Base-by-base conservation (phyloP, 2,888 invertebrate species). In the Exocentrus adspersus region DNA sequence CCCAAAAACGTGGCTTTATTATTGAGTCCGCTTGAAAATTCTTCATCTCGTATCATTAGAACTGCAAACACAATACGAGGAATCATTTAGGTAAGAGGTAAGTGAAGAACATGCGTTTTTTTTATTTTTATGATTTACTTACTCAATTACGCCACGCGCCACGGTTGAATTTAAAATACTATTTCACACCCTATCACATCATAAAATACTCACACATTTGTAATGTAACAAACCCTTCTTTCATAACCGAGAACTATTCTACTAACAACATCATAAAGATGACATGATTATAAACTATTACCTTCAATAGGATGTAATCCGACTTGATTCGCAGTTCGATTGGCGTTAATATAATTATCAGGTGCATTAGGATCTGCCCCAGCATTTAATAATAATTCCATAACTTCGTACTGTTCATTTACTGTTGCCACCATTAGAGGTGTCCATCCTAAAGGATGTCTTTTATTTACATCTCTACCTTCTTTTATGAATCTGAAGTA, bases 361-460 rank as follows among this genome's bases (percentile, higher is more conserved):
- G 86, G 88, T 28, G 88, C 76, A 82, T 95, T 91, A 1, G 91
- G 88, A 78, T 93, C 89, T 20, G 94, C 94, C n/a, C 94, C 94
- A 57, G 87, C 85, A n/a, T 87, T 84, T 58, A 92, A 79, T 64
- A 93, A 82, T 69, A 87, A 84, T 73, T 84, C 84, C 19, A 91
- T 86, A 61, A 86, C 86, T 14, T 86, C 86, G 12, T 84, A 74
- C 77, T 88, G 88, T 67, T 90, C 90, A 83, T 93, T 94, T 32
- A 94, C 90, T 7, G 92, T 91, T 30, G 95, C 95, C 51, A 90
- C 88, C 84, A 94, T 94, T 28, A 96, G 84, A 20, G 94, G 88
- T 10, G 93, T 94, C 95, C 96, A 96, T 52, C 96, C 96, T 48
- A 94, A 84, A 20, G 85, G 75, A 83, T 95, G 95, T 10, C 91